Conservation (phyloP, 2,797 vertebrate genomes). For the Kryptopterus vitreolus region DNA sequence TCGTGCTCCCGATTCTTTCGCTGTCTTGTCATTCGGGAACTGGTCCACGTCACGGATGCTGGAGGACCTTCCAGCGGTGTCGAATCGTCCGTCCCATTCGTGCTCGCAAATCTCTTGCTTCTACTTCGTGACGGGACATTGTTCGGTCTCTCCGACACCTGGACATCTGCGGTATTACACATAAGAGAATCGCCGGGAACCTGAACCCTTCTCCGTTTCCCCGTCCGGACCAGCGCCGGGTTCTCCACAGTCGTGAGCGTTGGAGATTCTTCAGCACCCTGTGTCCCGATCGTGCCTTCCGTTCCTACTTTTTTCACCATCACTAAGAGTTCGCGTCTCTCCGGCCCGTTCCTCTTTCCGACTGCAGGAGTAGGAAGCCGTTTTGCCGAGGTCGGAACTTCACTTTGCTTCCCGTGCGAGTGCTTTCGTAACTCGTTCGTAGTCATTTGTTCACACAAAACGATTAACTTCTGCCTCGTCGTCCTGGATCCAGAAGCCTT, state of each 20-base stretch:
- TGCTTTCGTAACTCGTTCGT: neutral
- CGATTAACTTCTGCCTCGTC: neutral
- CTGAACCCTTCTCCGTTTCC: constrained; percentile 18
- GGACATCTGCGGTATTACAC: neutral
- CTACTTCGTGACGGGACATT: neutral
- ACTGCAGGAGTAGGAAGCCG: neutral
- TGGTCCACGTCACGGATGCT: neutral
- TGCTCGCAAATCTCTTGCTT: neutral
- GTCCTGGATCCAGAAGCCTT: neutral
- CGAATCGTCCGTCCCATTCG: neutral
- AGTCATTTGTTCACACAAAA: neutral
- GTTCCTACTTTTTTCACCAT: neutral
- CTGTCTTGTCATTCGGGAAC: neutral
- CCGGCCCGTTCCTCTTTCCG: neutral
- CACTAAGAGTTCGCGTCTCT: too few species aligned
- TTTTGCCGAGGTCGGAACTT: neutral
- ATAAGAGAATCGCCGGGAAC: neutral
- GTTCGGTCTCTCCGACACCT: neutral
- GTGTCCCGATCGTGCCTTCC: neutral
- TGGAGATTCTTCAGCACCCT: neutral
- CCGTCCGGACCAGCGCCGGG: neutral
- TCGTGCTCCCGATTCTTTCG: neutral
- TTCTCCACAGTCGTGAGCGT: neutral
- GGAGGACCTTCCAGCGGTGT: neutral
- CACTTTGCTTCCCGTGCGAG: neutral